Base-by-base conservation (phyloP, 1,140 invertebrate species). In the Drosophila miranda region DNA sequence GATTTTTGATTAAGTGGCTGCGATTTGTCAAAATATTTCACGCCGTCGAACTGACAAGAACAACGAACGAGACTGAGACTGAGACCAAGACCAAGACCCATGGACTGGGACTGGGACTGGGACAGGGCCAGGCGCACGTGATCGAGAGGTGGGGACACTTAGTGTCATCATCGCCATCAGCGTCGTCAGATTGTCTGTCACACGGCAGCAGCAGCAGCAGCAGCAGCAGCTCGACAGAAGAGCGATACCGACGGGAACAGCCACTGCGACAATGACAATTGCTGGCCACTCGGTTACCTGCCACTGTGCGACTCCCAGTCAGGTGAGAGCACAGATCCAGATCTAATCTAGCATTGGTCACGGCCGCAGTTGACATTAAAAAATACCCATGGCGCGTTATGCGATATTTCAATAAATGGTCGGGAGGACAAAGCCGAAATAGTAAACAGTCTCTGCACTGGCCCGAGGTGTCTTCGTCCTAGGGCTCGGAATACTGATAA, bases 11-110 rank as follows among this genome's bases (percentile, higher is more conserved):
- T 89, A 89, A 89, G 87, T 89, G 87, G 57, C 81, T 79, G 76
- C 76, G 76, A 89, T 89, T 89, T 87, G 87, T 89, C 87, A 89
- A 89, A 89, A 89, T 89, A 89, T 87, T 89, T 89, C 69, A 89
- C 78, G 81, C 81, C 74, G 56, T 74, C 49, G 56, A 49, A 43
- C 58, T 28, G 43, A 43, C 44, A 28, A n/a, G 52, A 54, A 67
- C 48, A 57, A 34, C 60, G 66, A 38, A 28, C 8, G 28, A 34
- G 11, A 26, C n/a, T 5, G 23, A 26, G 23, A 26, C 23, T 5
- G 23, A 26, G 23, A 26, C 23, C 16, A 1, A 14, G 23, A 9
- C 11, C 16, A 16, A 45, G 48, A n/a, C n/a, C 0, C 26, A 13
- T 11, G 34, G 9, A 34, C 9, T 4, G 2, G 0, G 30, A 3